Percentiles rank a stretch among this genome's conserved stretches.
phyloP scores from a whole-genome alignment of 1,140 invertebrate genomes.

The Saccostrea cuccullata region DNA sequence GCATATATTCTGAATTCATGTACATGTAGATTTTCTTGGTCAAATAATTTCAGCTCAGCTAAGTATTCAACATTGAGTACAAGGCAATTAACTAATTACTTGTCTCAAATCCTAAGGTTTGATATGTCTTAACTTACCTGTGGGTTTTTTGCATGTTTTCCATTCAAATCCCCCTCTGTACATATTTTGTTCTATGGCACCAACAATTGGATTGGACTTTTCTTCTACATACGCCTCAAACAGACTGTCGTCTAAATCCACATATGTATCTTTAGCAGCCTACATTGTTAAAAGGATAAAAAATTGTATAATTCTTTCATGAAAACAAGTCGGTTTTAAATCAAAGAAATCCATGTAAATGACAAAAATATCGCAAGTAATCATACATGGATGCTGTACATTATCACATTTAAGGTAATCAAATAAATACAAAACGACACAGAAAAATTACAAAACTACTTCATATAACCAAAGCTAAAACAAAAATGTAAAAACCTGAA shows the following conservation, averaged over 20 bases:
- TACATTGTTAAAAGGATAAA: too few species aligned
- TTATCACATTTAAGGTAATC: not conserved
- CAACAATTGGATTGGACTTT: constrained; percentile 93
- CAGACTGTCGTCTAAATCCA: constrained; percentile 77
- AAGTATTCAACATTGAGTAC: too few species aligned
- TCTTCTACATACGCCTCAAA: constrained; percentile 89
- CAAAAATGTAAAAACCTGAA: too few species aligned
- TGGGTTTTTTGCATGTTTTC: constrained; percentile 85
- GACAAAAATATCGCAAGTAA: not conserved
- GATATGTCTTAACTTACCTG: constrained; percentile 69
- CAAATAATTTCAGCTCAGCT: too few species aligned
- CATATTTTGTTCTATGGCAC: constrained; percentile 96
- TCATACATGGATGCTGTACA: not conserved
- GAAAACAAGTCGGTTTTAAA: too few species aligned
- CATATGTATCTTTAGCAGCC: constrained; percentile 73
- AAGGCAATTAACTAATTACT: too few species aligned
- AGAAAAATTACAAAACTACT: not conserved
- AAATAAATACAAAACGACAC: not conserved
- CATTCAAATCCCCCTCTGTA: constrained; percentile 93
- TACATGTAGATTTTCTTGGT: too few species aligned
- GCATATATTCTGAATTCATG: too few species aligned
- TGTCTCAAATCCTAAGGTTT: not conserved
- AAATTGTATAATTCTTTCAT: too few species aligned
- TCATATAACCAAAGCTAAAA: too few species aligned
- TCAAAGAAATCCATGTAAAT: too few species aligned